Conservation (phyloP, 2,888 invertebrate genomes). For the Galerucella pusilla region DNA sequence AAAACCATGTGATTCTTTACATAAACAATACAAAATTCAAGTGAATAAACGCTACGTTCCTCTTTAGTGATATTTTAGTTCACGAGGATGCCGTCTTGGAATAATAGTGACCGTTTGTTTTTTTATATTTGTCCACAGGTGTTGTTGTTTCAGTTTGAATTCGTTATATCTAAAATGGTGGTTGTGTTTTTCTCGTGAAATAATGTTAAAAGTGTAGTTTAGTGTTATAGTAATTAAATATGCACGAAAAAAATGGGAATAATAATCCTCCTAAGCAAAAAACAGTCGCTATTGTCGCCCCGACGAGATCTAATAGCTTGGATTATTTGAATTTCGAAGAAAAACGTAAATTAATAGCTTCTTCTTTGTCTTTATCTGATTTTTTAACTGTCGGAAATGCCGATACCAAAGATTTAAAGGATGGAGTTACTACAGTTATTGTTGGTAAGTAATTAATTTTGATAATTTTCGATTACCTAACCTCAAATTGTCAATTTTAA, state of each 20-base stretch:
- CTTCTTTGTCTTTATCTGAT: slow-evolving; percentile 87
- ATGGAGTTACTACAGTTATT: slow-evolving; percentile 60
- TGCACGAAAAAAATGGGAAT: slow-evolving; percentile 56
- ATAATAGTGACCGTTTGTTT: slow-evolving; percentile 19
- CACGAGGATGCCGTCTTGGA: slow-evolving; percentile 14
- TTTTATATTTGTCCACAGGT: slow-evolving; percentile 38
- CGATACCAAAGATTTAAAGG: slow-evolving; percentile 58
- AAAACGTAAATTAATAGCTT: slow-evolving; percentile 89
- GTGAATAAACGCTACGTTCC: slow-evolving; percentile 20
- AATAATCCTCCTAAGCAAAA: slow-evolving; percentile 62
- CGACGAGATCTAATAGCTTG: slow-evolving; percentile 84
- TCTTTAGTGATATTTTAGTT: slow-evolving; percentile 9
- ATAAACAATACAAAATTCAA: slow-evolving; percentile 17
- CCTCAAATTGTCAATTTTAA: slow-evolving; percentile 8
- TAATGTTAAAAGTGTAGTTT: slow-evolving; percentile 10
- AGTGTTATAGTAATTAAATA: slow-evolving; percentile 40
- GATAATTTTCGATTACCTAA: slow-evolving; percentile 56
- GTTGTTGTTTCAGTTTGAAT: slow-evolving; percentile 29
- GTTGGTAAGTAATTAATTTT: slow-evolving; percentile 63
- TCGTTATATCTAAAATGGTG: slow-evolving; percentile 19
- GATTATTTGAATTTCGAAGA: slow-evolving; percentile 93
- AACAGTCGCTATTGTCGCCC: slow-evolving; percentile 75
- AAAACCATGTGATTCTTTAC: slow-evolving; percentile 28
- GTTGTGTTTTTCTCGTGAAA: slow-evolving; percentile 27
- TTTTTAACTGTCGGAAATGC: slow-evolving; percentile 66